Conservation (phyloP, 1,140 invertebrate genomes). For the Nasonia longicornis region DNA sequence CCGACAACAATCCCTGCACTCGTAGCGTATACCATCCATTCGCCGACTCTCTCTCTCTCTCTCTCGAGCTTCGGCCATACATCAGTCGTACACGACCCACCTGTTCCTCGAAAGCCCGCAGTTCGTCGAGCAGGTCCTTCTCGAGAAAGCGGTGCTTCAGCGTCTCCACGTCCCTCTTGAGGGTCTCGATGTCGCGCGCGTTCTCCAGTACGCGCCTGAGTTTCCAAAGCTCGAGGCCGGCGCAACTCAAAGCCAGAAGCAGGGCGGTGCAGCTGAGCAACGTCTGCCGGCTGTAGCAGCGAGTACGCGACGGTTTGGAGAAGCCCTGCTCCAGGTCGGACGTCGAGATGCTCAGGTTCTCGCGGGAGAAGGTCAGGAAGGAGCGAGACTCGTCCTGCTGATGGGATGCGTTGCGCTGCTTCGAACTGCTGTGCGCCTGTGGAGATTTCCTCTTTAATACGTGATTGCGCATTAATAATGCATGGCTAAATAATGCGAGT, state of each 20-base stretch:
- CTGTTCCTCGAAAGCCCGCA: slow-evolving; percentile 64
- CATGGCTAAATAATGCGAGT: too few species aligned
- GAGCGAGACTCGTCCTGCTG: slow-evolving; percentile 56
- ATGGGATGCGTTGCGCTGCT: slow-evolving; percentile 30
- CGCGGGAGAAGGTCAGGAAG: slow-evolving; percentile 62
- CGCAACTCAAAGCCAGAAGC: slow-evolving; percentile 53
- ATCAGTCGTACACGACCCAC: slow-evolving; percentile 46
- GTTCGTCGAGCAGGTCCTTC: slow-evolving; percentile 59
- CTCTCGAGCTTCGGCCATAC: not conserved
- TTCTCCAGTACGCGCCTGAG: slow-evolving; percentile 54
- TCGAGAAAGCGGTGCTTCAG: slow-evolving; percentile 61
- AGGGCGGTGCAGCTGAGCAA: slow-evolving; percentile 55
- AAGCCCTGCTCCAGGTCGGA: slow-evolving; percentile 62
- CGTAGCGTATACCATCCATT: too few species aligned
- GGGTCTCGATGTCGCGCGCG: slow-evolving; percentile 54
- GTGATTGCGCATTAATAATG: too few species aligned
- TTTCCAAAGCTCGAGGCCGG: slow-evolving; percentile 60
- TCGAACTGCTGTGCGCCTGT: slow-evolving; percentile 10
- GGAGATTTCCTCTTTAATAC: not conserved
- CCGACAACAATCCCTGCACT: not conserved
- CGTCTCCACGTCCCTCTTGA: slow-evolving; percentile 59
- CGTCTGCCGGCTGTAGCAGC: slow-evolving; percentile 48
- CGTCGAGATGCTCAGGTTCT: slow-evolving; percentile 60
- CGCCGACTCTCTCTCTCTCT: too few species aligned
- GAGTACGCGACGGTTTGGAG: not conserved